A percentile compares a stretch with the other conserved stretches of the same genome.
Conservation (phyloP, 1,140 invertebrate species). For the Heliothis subflexa region DNA sequence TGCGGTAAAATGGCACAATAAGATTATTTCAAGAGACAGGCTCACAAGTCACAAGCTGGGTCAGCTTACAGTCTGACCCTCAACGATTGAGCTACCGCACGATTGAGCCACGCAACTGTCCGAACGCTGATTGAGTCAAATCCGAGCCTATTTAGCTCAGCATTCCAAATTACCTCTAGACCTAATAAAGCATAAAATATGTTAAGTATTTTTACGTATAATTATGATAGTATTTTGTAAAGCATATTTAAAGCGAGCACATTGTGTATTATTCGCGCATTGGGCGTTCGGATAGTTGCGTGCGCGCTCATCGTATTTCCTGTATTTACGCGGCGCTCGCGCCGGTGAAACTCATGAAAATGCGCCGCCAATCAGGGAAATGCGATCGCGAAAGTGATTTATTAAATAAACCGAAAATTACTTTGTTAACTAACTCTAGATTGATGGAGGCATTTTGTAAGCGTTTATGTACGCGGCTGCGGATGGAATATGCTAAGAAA, state of each 20-base stretch:
- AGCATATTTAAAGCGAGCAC: not conserved
- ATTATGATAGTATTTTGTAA: no score
- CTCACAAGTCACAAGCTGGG: no score
- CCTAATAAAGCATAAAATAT: no score
- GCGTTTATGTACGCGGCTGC: not conserved
- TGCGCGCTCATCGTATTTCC: constrained; percentile 66
- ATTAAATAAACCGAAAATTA: constrained; percentile 72
- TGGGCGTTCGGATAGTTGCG: constrained; percentile 39
- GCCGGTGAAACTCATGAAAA: constrained; percentile 77
- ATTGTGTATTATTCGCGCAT: not conserved
- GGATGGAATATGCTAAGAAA: not conserved
- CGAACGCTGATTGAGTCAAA: no score
- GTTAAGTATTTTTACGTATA: no score
- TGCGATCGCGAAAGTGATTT: constrained; percentile 76
- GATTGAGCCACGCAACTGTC: no score
- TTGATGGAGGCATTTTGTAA: constrained; percentile 14
- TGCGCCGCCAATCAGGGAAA: constrained; percentile 68
- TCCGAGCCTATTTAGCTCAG: no score
- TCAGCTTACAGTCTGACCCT: no score
- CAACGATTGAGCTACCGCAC: no score
- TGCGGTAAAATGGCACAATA: no score
- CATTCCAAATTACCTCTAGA: no score
- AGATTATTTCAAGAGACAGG: no score
- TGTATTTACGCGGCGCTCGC: constrained; percentile 54
- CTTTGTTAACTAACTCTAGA: constrained; percentile 4